Conservation (phyloP, 2,888 invertebrate genomes). For the Pasiphila rectangulata region DNA sequence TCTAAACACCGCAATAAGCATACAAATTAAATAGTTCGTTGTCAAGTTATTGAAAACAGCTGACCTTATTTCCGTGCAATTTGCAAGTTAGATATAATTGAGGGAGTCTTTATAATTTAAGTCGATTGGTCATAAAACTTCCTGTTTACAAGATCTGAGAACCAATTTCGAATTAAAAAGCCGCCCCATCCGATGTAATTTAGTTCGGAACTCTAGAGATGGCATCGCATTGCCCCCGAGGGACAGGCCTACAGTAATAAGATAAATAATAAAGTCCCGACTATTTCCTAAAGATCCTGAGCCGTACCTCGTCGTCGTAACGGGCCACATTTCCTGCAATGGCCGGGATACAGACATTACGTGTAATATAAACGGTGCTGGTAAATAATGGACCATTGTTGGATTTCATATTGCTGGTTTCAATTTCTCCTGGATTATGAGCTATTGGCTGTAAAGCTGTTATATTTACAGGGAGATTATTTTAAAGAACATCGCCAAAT, state of each 20-base stretch:
- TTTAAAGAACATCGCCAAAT: too few relatives aligned
- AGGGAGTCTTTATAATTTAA: too few relatives aligned
- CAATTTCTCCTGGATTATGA: neutral
- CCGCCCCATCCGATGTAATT: neutral
- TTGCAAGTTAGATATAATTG: too few relatives aligned
- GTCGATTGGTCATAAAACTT: too few relatives aligned
- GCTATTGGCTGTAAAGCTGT: too few relatives aligned
- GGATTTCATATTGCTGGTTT: neutral
- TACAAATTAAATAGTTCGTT: too few relatives aligned
- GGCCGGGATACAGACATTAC: conserved; percentile 25
- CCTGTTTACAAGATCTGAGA: neutral
- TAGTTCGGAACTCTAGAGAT: neutral
- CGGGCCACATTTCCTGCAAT: conserved; percentile 22
- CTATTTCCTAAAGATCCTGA: conserved; percentile 19
- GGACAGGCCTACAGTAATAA: conserved; percentile 12
- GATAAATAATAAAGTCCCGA: conserved; percentile 22
- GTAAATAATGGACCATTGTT: conserved; percentile 10
- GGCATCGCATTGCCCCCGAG: conserved; percentile 3
- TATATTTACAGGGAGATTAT: too few relatives aligned
- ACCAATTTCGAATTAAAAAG: conserved; percentile 1
- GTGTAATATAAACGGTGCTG: conserved; percentile 23
- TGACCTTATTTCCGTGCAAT: too few relatives aligned
- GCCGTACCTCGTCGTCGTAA: conserved; percentile 25
- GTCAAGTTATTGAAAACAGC: too few relatives aligned
- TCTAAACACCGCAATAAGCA: too few relatives aligned